phyloP scores from a whole-genome alignment of 37 sponge, comb jelly and placozoan species.

The Tethya wilhelma region DNA sequence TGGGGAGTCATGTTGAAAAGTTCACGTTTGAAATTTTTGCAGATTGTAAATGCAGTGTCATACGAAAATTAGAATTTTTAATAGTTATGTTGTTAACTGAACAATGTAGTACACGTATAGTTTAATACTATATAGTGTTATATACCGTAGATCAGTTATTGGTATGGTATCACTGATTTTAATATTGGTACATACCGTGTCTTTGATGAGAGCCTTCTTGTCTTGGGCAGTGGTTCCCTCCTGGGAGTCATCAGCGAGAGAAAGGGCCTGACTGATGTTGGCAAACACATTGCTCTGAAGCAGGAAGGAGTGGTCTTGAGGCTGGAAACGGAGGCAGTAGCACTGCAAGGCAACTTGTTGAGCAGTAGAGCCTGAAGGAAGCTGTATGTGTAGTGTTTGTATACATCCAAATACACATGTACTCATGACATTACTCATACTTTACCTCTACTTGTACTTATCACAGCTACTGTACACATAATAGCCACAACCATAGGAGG shows the following conservation, averaged over 20 bases:
- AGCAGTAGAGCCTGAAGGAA: constrained; percentile 81
- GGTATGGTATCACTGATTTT: neutral
- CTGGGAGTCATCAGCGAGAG: constrained; percentile 70
- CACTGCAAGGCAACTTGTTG: constrained; percentile 92
- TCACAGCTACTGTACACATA: no score
- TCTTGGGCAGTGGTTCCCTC: constrained; percentile 23
- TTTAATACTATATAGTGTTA: no score
- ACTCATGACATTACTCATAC: neutral
- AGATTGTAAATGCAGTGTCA: no score
- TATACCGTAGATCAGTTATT: no score
- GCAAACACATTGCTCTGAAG: constrained; percentile 91
- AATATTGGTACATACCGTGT: constrained; percentile 30
- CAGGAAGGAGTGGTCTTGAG: constrained; percentile 94
- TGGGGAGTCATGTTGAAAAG: no score
- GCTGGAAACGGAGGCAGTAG: constrained; percentile 91
- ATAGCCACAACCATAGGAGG: no score
- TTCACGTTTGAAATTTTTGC: no score
- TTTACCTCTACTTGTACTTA: no score
- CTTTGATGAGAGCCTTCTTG: constrained; percentile 13
- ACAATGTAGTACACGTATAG: neutral
- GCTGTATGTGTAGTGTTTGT: constrained; percentile 34
- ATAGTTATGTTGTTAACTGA: no score
- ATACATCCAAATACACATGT: no score
- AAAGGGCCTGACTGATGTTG: constrained; percentile 88
- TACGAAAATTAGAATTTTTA: no score